Base-by-base conservation (phyloP, 2,888 invertebrate species). In the Sarcophaga carnaria region DNA sequence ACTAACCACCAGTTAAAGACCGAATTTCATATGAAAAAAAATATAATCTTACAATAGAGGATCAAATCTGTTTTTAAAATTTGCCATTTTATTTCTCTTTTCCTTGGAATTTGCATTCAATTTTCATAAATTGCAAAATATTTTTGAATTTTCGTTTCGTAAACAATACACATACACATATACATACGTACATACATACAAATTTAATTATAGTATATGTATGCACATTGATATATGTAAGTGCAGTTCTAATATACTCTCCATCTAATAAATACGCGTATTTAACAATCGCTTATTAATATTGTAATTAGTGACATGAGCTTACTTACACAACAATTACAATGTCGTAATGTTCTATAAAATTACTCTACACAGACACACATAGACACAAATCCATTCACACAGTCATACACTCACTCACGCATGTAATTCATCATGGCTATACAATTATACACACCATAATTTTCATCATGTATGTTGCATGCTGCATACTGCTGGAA, bases 241-340 rank as follows among this genome's bases (percentile, higher is more conserved):
- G 37, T 37, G 37, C 37, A 37, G 37, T 37, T 37, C 37, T 37
- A 37, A 37, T 37, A 37, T 37, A 37, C 37, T 37, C 37, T 8
- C 8, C 37, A 37, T 37, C 37, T 37, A 37, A 37, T 37, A 37
- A 37, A 14, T 37, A 25, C 54, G 12, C 54, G 63, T 54, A 11
- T 74, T 63, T 70, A 64, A 59, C 76, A 66, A 79, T 79, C 59
- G 80, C 75, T 64, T 79, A 80, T 84, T 80, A 80, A 78, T 82
- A 82, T 72, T 81, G 82, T 85, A 84, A 84, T 85, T 87, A 80
- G 79, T 77, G 75, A 85, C 76, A 79, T 85, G 82, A 75, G 81
- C 82, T 80, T 82, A 80, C 81, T 80, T 82, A 80, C 81, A 85
- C 75, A 85, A 67, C 72, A 87, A 87, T 87, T 85, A 82, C 84